phyloP scores from a whole-genome alignment of 2,888 invertebrate species.

The Branchellion lobata region DNA sequence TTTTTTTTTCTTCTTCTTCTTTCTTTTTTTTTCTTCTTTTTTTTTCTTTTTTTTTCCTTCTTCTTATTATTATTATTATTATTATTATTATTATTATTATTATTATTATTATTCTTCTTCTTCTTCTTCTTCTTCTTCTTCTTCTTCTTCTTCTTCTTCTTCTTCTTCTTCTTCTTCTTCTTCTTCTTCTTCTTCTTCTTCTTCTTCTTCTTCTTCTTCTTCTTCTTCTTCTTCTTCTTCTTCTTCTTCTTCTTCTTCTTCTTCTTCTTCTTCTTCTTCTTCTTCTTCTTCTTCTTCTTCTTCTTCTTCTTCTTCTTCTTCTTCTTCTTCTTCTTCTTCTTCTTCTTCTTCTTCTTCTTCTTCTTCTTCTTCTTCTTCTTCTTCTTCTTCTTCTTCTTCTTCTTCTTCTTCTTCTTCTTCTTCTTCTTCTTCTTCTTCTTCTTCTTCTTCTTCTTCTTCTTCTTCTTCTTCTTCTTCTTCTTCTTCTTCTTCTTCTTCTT shows the following conservation, averaged over 20 bases:
- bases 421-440: not conserved
- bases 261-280: slow-evolving; percentile 6
- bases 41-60: no score
- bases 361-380: slow-evolving; percentile 1
- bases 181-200: no score
- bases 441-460: not conserved
- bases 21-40: no score
- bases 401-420: not conserved
- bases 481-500: not conserved
- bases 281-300: not conserved
- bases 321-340: not conserved
- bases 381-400: not conserved
- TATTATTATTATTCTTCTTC: no score
- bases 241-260: slow-evolving; percentile 11
- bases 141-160: no score
- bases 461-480: not conserved
- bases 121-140: no score
- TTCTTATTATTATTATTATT: no score
- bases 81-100: no score
- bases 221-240: no score
- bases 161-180: no score
- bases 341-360: not conserved
- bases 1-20: no score
- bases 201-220: no score
- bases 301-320: not conserved